A percentile compares a stretch with the other conserved stretches of the same genome.
phyloP scores from a whole-genome alignment of 2,113 vertebrate species.

The Melanerpes aurifrons region DNA sequence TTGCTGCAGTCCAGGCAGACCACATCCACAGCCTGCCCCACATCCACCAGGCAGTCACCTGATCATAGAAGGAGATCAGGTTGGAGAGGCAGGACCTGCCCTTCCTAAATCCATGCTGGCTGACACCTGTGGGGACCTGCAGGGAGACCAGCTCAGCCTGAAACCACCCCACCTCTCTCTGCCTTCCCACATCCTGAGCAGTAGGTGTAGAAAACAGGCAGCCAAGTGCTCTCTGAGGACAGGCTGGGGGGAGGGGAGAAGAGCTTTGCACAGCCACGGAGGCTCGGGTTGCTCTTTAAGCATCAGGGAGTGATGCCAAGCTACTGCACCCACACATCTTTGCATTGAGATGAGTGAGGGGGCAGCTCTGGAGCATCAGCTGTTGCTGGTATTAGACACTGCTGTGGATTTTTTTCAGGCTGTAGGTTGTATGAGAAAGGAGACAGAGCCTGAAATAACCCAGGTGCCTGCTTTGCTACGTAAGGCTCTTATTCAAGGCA shows the following conservation, averaged over 20 bases:
- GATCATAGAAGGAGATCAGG: too few relatives aligned
- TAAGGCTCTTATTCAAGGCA: neutral
- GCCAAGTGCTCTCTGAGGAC: neutral
- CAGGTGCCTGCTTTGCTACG: neutral
- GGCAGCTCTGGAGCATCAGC: neutral
- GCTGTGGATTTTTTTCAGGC: neutral
- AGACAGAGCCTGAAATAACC: neutral
- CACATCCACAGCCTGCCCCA: too few relatives aligned
- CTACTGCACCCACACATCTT: neutral
- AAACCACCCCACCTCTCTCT: neutral
- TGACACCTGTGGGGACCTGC: neutral
- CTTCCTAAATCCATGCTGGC: too few relatives aligned
- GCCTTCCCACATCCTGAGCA: conserved; percentile 30
- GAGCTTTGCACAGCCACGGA: neutral
- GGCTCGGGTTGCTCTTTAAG: neutral
- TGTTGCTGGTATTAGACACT: neutral
- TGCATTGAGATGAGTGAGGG: neutral
- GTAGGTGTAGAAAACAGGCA: neutral
- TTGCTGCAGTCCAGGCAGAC: too few relatives aligned
- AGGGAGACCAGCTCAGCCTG: neutral
- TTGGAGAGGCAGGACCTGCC: too few relatives aligned
- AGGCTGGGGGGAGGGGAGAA: neutral
- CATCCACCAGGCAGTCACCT: too few relatives aligned
- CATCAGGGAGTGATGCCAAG: neutral
- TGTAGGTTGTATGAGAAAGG: neutral